Percentiles rank a stretch among this genome's conserved stretches.
Conservation (phyloP, 2,888 invertebrate genomes). For the Cybosia mesomella region DNA sequence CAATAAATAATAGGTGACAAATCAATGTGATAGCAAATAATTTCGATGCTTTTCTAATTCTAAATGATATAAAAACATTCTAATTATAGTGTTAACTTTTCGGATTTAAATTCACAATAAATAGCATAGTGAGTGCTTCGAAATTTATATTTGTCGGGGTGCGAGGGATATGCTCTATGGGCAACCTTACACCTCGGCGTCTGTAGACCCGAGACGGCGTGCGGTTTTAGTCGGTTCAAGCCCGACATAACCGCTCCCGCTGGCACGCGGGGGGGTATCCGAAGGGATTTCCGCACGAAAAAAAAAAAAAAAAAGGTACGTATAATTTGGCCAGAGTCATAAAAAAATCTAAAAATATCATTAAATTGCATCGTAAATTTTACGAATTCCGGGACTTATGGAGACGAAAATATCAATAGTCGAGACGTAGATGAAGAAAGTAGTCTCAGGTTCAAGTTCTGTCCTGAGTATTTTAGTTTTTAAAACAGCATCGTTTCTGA, state of each 20-base stretch:
- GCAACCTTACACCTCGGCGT: too few relatives aligned
- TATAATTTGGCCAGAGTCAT: background rate
- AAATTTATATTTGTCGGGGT: too few relatives aligned
- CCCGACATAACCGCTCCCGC: too few relatives aligned
- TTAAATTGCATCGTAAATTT: conserved; percentile 4
- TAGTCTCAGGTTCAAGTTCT: background rate
- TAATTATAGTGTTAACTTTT: background rate
- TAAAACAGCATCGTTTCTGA: background rate
- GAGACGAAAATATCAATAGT: background rate
- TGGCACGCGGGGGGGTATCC: too few relatives aligned
- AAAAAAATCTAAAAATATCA: conserved; percentile 2
- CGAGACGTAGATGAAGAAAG: background rate
- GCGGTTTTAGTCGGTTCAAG: too few relatives aligned
- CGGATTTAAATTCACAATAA: background rate
- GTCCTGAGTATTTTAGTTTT: too few relatives aligned
- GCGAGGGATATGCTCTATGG: too few relatives aligned
- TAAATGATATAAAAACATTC: background rate
- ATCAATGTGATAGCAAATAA: background rate
- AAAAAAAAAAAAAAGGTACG: too few relatives aligned
- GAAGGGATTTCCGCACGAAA: too few relatives aligned
- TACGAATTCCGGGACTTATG: background rate
- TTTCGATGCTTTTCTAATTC: background rate
- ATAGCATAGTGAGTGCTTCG: background rate
- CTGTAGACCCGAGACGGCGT: too few relatives aligned
- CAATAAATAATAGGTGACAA: background rate